Evolutionary conservation across 2,113 vertebrate genomes (phyloP).

Genomic region (Hyperoodon ampullatus): DNA sequence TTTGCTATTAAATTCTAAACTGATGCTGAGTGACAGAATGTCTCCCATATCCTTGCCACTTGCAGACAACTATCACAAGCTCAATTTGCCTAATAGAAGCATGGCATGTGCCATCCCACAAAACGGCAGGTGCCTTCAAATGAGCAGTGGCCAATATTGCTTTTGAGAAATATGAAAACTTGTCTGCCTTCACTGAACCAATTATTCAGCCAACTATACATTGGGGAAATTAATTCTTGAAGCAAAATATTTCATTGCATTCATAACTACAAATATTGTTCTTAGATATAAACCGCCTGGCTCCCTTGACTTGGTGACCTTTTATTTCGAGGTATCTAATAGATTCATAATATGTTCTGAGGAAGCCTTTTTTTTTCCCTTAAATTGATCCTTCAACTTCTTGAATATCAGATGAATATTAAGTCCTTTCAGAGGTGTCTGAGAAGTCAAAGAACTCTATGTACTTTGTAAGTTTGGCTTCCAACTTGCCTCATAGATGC

Average conservation of each 20-base stretch:
- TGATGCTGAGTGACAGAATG: conserved; percentile 45
- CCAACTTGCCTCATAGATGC: neutral
- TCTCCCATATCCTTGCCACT: neutral
- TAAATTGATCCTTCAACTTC: conserved; percentile 68
- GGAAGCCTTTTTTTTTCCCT: neutral
- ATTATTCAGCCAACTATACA: conserved; percentile 60
- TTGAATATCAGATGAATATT: conserved; percentile 62
- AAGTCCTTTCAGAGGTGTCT: neutral
- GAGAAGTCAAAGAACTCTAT: neutral
- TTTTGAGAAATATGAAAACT: conserved; percentile 62
- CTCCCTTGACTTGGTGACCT: conserved; percentile 70
- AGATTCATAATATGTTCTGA: conserved; percentile 69
- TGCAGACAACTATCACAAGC: conserved; percentile 13
- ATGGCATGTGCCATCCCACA: neutral
- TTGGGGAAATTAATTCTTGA: conserved; percentile 69
- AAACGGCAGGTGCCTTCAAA: conserved; percentile 6
- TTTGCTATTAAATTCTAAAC: conserved; percentile 37
- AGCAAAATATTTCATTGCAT: conserved; percentile 63
- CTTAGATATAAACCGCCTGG: conserved; percentile 63
- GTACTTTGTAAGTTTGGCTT: neutral
- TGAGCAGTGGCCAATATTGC: neutral
- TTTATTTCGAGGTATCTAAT: conserved; percentile 61
- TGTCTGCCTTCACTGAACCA: conserved; percentile 5
- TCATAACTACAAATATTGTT: conserved; percentile 75
- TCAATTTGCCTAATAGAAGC: conserved; percentile 15